A percentile compares a stretch with the other conserved stretches of the same genome.
These are phyloP conservation scores for Phenacoccus solenopsis DNA, from an alignment of 1,140 invertebrate genomes.

Conservation along the genomic window DNA sequence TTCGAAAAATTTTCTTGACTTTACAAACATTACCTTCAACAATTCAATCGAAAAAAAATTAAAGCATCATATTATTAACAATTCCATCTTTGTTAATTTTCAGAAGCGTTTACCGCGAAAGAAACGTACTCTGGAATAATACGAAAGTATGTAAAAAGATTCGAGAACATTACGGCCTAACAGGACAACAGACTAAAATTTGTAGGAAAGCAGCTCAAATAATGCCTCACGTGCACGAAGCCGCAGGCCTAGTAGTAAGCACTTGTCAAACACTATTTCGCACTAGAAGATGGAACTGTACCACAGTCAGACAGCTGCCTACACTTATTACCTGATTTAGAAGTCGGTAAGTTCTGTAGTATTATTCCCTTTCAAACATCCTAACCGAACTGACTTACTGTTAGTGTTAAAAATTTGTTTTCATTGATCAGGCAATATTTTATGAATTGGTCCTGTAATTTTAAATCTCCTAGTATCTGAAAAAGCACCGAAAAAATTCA, in stretches of 20 bases:
- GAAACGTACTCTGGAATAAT: slow-evolving; percentile 21
- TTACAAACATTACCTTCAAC: too few relatives aligned
- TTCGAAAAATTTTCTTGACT: too few relatives aligned
- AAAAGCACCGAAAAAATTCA: too few relatives aligned
- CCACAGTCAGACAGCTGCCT: slow-evolving; percentile 58
- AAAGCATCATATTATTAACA: not conserved
- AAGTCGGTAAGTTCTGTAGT: slow-evolving; percentile 53
- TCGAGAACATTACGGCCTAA: slow-evolving; percentile 41
- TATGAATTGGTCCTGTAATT: too few relatives aligned
- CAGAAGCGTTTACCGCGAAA: slow-evolving; percentile 35
- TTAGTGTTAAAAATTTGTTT: too few relatives aligned
- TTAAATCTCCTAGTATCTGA: too few relatives aligned
- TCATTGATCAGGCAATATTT: too few relatives aligned
- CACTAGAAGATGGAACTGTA: slow-evolving; percentile 73
- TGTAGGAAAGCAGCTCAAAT: slow-evolving; percentile 50
- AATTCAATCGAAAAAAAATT: too few relatives aligned
- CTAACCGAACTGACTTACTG: too few relatives aligned
- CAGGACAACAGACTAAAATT: slow-evolving; percentile 45
- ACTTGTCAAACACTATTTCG: slow-evolving; percentile 59
- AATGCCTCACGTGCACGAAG: slow-evolving; percentile 59
- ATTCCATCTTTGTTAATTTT: not conserved
- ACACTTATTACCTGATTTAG: slow-evolving; percentile 54
- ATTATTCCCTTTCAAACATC: too few relatives aligned
- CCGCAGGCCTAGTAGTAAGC: slow-evolving; percentile 49
- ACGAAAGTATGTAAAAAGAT: slow-evolving; percentile 32